Evolutionary conservation across 2,888 invertebrate species (phyloP).

Genomic region (Trichopoda pennipes): DNA sequence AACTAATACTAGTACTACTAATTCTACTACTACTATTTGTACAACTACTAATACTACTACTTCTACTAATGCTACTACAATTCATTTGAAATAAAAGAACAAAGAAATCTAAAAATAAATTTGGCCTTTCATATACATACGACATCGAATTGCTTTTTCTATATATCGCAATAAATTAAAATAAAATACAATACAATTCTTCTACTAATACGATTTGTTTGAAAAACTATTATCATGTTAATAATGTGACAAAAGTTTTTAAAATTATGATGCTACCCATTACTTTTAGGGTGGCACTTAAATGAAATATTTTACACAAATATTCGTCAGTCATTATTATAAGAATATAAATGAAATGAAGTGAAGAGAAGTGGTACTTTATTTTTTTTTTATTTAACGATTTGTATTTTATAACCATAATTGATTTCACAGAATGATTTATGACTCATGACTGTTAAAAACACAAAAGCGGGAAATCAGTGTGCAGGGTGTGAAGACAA

Average conservation of each 20-base stretch:
- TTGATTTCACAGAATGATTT: constrained; percentile 45
- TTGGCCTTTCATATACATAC: background rate
- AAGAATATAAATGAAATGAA: background rate
- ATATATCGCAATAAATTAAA: constrained; percentile 49
- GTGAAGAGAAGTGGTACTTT: constrained; percentile 28
- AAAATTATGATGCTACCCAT: constrained; percentile 18
- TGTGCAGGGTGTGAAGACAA: background rate
- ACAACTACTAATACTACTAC: too few relatives aligned
- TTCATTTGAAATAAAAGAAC: too few relatives aligned
- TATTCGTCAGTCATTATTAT: constrained; percentile 19
- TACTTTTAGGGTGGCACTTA: constrained; percentile 41
- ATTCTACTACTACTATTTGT: too few relatives aligned
- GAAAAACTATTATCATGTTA: constrained; percentile 61
- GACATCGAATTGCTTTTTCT: constrained; percentile 25
- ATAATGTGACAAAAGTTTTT: constrained; percentile 55
- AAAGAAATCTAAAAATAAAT: constrained; percentile 5
- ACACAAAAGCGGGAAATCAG: background rate
- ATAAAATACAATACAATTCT: constrained; percentile 45
- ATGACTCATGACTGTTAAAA: constrained; percentile 33
- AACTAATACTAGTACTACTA: too few relatives aligned
- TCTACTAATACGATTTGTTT: constrained; percentile 51
- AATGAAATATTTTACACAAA: constrained; percentile 42
- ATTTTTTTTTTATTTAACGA: constrained; percentile 10
- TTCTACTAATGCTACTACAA: too few relatives aligned
- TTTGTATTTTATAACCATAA: constrained; percentile 40